These are phyloP conservation scores for Thinocorus orbignyianus DNA, from an alignment of 2,113 vertebrate genomes.

Conservation along the genomic window DNA sequence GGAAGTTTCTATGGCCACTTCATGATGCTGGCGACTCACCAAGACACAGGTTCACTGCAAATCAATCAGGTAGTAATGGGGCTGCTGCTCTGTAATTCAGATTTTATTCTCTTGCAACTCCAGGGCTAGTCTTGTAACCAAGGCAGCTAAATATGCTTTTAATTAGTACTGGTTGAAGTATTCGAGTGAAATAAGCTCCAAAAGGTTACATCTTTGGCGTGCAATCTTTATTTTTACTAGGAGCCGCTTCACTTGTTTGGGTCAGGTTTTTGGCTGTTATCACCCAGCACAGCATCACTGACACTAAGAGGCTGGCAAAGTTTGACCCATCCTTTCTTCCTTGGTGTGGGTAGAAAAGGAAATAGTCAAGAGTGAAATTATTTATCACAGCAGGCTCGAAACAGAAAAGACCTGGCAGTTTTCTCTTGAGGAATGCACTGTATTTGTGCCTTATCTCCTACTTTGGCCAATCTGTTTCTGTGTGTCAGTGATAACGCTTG, in stretches of 20 bases:
- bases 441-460: slow-evolving; percentile 29
- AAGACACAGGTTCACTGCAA: not conserved
- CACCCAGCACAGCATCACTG: not conserved
- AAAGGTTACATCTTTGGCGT: not conserved
- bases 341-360: not conserved
- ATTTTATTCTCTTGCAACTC: not conserved
- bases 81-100: not conserved
- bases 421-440: slow-evolving; percentile 31
- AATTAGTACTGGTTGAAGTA: slow-evolving; percentile 1
- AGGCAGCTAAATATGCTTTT: not conserved
- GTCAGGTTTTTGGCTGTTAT: not conserved
- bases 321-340: slow-evolving; percentile 11
- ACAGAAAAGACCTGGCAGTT: slow-evolving; percentile 13
- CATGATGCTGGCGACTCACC: fast-evolving
- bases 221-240: not conserved
- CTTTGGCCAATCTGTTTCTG: slow-evolving; percentile 39
- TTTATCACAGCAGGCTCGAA: slow-evolving; percentile 37
- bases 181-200: not conserved
- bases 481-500: slow-evolving; percentile 59
- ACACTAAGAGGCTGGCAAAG: not conserved
- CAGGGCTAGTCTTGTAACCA: not conserved
- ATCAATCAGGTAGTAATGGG: not conserved
- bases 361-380: not conserved
- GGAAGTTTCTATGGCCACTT: not conserved
- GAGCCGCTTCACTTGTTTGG: not conserved